phyloP scores from a whole-genome alignment of 2,113 vertebrate species.

The Amazona vittata region DNA sequence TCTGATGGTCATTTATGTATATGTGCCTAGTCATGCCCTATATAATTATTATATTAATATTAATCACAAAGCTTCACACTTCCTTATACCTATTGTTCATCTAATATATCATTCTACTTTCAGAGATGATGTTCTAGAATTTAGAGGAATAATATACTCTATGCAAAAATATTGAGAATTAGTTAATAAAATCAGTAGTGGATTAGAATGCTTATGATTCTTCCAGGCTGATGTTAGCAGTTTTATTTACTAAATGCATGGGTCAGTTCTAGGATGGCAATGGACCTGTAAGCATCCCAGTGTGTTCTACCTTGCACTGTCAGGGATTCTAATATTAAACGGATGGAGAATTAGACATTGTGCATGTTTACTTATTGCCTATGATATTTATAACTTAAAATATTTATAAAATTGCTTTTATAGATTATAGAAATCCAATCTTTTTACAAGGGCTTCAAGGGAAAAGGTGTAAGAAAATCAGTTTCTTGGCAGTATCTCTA shows the following conservation, averaged over 20 bases:
- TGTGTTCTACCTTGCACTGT: background rate
- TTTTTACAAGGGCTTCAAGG: background rate
- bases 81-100: background rate
- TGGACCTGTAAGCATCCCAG: background rate
- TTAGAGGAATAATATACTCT: background rate
- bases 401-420: background rate
- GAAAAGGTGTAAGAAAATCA: background rate
- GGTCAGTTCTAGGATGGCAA: background rate
- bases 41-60: background rate
- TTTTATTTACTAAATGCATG: background rate
- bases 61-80: background rate
- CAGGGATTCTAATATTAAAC: background rate
- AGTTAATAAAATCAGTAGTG: background rate
- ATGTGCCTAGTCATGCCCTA: background rate
- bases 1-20: background rate
- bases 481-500: background rate
- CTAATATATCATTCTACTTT: background rate
- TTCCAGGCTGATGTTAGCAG: background rate
- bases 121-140: background rate
- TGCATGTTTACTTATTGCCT: background rate
- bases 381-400: background rate
- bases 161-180: background rate
- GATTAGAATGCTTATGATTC: background rate
- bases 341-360: conserved; percentile 2
- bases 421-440: background rate